A percentile compares a stretch with the other conserved stretches of the same genome.
Conservation (phyloP, 1,140 invertebrate species). For the Drosophila guanche region DNA sequence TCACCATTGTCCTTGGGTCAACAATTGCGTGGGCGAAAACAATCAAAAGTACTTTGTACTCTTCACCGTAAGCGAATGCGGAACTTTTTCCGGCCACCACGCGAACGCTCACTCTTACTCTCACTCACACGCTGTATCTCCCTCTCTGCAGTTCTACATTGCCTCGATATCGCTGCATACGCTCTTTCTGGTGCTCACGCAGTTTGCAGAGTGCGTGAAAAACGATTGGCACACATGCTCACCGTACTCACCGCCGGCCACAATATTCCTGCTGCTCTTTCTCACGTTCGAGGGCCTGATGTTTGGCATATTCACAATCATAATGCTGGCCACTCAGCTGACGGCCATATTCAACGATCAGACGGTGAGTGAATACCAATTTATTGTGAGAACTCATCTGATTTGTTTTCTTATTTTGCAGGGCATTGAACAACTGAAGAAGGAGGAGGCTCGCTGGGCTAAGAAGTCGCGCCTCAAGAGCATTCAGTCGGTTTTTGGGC, state of each 20-base stretch:
- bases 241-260: slow-evolving; percentile 96
- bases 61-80: slow-evolving; percentile 90
- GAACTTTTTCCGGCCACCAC: background rate
- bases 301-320: slow-evolving; percentile 99
- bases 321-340: slow-evolving; percentile 99
- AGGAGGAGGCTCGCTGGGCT: slow-evolving; percentile 95
- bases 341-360: slow-evolving; percentile 99
- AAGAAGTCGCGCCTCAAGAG: slow-evolving; percentile 96
- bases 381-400: background rate
- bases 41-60: slow-evolving; percentile 99
- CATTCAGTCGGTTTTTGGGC: slow-evolving; percentile 96
- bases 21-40: slow-evolving; percentile 99
- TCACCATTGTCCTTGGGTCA: slow-evolving; percentile 99
- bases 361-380: slow-evolving; percentile 89
- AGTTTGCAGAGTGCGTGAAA: slow-evolving; percentile 96
- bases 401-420: slow-evolving; percentile 81
- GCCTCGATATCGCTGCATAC: slow-evolving; percentile 97
- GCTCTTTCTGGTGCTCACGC: slow-evolving; percentile 94
- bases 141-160: slow-evolving; percentile 95
- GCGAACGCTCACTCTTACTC: background rate
- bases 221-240: slow-evolving; percentile 98
- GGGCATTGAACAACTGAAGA: slow-evolving; percentile 98
- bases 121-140: no score
- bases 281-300: slow-evolving; percentile 98
- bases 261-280: slow-evolving; percentile 97